A percentile compares a stretch with the other conserved stretches of the same genome.
Evolutionary conservation across 2,113 vertebrate genomes (phyloP).

Genomic region (Crotophaga sulcirostris): DNA sequence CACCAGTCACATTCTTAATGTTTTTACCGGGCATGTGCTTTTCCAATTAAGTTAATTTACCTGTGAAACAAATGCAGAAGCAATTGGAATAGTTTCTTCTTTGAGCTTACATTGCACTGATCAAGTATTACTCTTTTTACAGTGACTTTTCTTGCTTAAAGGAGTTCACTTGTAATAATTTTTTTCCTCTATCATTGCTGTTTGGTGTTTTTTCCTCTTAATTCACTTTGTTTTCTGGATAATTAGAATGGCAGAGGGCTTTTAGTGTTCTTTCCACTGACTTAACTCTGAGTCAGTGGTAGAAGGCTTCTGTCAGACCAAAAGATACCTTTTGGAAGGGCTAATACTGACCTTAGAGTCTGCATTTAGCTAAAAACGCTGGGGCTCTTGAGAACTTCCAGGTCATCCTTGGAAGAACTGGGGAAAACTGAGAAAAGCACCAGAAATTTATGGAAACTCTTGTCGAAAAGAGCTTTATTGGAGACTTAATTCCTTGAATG

Average conservation of each 20-base stretch:
- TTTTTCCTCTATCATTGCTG: not conserved
- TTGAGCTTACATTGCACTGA: not conserved
- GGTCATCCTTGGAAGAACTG: not conserved
- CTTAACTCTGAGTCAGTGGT: not conserved
- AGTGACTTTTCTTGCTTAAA: not conserved
- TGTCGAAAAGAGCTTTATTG: not conserved
- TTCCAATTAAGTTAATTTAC: not conserved
- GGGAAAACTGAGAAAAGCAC: not conserved
- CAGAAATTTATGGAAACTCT: not conserved
- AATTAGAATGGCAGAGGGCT: not conserved
- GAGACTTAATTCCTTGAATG: not conserved
- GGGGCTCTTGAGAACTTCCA: not conserved
- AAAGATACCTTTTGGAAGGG: not conserved
- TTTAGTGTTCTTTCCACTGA: not conserved
- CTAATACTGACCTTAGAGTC: not conserved
- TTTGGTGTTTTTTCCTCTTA: not conserved
- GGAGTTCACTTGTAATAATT: not conserved
- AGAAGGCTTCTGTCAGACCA: not conserved
- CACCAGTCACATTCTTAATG: not conserved
- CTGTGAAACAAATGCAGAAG: not conserved
- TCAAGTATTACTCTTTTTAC: not conserved
- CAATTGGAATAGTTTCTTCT: not conserved
- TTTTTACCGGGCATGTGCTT: not conserved
- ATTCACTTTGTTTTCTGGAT: not conserved
- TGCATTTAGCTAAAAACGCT: not conserved